Evolutionary conservation across 2,888 invertebrate species (phyloP), one percentile per base, ranked within the genome.

Genomic region (Xestia xanthographa): DNA sequence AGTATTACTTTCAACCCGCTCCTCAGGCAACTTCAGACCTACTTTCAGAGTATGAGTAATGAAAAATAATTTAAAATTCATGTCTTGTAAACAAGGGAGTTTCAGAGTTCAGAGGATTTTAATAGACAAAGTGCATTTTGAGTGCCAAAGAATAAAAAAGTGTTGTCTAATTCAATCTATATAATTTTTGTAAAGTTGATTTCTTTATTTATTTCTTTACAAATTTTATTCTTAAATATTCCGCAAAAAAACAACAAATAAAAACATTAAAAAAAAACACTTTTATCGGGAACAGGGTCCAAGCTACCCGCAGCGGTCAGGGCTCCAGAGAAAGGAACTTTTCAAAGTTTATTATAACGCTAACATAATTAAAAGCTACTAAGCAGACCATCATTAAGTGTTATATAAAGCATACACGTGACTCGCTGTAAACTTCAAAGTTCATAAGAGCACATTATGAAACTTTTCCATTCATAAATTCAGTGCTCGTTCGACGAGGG

Each of bases 401-500:
- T 66, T 29, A 68, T 29, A 70, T 66, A 79, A 80, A 70, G 66
- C 74, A 67, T 66, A 76, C 71, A 82, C 68, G 67, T 80, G 83
- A 78, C 87, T 83, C 56, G 75, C 82, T 73, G 67, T 75, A 75
- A 86, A 87, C 80, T 86, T 85, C 60, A 68, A 74, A 88, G 78
- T 84, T 87, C 80, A 79, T 77, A 82, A 79, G 72, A 82, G 76
- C 79, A 86, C 84, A 83, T 87, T 82, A 90, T 76, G 66, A 82
- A 90, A 90, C 77, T 87, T 90, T 86, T 77, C 86, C 80, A 84
- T 85, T 88, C 87, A 89, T 89, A 88, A 88, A 90, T 90, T 90
- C 83, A 81, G 80, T 83, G 74, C 73, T 85, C 75, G 82, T 83
- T 82, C 82, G 83, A 80, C 79, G 79, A 79, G 80, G 88, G 83